These are phyloP conservation scores for Cryptoleucopteryx plumbea DNA, from an alignment of 2,113 vertebrate species.

Conservation along the genomic window DNA sequence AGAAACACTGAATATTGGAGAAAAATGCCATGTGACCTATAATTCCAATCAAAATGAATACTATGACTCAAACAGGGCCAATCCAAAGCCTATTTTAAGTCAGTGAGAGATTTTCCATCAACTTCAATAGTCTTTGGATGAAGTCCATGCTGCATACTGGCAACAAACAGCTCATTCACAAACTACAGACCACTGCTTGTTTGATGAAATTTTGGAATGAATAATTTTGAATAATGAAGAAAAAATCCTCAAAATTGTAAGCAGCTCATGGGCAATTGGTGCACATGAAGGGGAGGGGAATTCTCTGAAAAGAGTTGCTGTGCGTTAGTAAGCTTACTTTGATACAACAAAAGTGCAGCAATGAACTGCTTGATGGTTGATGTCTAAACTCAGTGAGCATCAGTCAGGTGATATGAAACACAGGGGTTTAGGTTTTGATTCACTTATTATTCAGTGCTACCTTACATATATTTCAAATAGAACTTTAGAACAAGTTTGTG, in stretches of 20 bases:
- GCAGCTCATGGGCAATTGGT: conserved; percentile 1
- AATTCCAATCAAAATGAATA: conserved; percentile 47
- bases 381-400: background rate
- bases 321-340: background rate
- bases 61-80: conserved; percentile 3
- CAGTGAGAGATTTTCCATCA: conserved; percentile 54
- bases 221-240: conserved; percentile 57
- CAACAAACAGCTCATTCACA: conserved; percentile 61
- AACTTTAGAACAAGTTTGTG: background rate
- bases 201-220: conserved; percentile 53
- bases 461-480: background rate
- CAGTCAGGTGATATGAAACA: background rate
- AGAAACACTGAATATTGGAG: conserved; percentile 42
- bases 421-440: background rate
- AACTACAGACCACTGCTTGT: conserved; percentile 50
- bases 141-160: conserved; percentile 22
- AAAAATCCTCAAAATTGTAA: conserved; percentile 33
- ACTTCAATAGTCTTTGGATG: conserved; percentile 50
- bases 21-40: conserved; percentile 44
- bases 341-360: background rate
- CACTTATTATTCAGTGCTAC: background rate
- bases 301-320: background rate
- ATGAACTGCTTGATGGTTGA: background rate
- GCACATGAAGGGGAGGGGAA: background rate
- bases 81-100: conserved; percentile 48